Base-by-base conservation (phyloP, 2,797 vertebrate genomes). In the Novumbra hubbsi region DNA sequence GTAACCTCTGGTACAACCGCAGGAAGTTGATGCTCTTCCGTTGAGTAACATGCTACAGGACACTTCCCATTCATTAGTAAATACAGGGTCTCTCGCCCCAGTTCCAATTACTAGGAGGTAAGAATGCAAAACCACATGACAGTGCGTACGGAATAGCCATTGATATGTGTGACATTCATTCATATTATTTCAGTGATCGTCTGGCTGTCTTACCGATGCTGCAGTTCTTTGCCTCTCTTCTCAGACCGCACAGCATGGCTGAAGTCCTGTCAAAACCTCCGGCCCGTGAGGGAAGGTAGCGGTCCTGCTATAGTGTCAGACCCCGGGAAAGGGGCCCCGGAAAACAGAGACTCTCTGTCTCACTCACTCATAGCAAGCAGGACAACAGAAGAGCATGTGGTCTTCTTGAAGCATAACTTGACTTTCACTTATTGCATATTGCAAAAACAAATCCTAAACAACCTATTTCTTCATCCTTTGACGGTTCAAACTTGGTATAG, bases 191-290 rank as follows among this genome's bases (percentile, higher is more conserved):
- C 45, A 69, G 24, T 27, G 68, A 28, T 12, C 16, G 15, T 78
- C 71, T 76, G 49, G 21, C 27, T 38, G 69, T 78, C 93, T 94
- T 91, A 94, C 92, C 93, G 50, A 85, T 82, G 82, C 87, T 86
- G 82, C 87, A 86, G 88, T 82, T 92, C 85, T 91, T 92, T 83
- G 81, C 78, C 85, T 94, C 93, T 85, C 87, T 92, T 86, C 92
- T 91, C 79, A 94, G 91, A 88, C 93, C 93, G 88, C 93, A 94
- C 86, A 94, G 90, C 93, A 94, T 94, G 88, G 82, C 86, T 87
- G 86, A 30, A 82, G 79, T 72, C 78, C 78, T 73, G 83, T 82
- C 76, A 83, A 76, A 78, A 12, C 85, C 88, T 87, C 79, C 84
- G n/a, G 60, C 30, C 50, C 14, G 70, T 38, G 50, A 60, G 11